Base-by-base conservation (phyloP, 2,888 invertebrate species). In the Prosopocoilus inquinatus region DNA sequence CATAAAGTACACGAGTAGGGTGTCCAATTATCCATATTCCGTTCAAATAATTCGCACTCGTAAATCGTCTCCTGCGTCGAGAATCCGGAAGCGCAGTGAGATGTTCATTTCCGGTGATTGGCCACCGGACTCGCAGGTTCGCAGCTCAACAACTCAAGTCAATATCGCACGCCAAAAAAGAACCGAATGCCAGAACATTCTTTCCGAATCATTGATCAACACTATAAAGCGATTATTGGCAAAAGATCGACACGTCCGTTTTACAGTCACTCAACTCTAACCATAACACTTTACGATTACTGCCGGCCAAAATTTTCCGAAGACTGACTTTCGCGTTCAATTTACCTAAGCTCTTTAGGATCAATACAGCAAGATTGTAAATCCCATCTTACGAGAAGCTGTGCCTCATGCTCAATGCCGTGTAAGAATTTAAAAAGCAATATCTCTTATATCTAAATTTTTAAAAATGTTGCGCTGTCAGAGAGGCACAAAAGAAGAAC, bases 91-190 rank as follows among this genome's bases (percentile, higher is more conserved):
- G 43, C 45, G 35, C 47, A 50, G 45, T 43, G 50, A 47, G 46
- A 56, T 59, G 38, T 59, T 56, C 59, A 59, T 59, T 59, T 59
- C 59, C 59, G 59, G 41, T 41, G 41, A 41, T 41, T 41, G 15
- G 41, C 16, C 41, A 16, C 41, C 41, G 16, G 41, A 41, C 41
- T 13, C 15, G 16, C 41, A 16, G 41, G 15, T 41, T 15, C 13
- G 41, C 41, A 41, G 16, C 41, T 41, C 41, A 41, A 13, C 41
- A 41, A 41, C 16, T 41, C 41, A 9, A 41, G 41, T 41, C 41
- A 16, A 41, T 41, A 41, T 41, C 41, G 15, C n/a, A 16, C 13
- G 16, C 15, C 41, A 41, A 41, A 41, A 28, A 41, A 41, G 41
- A 11, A 41, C 15, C 16, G 3, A 41, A 41, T 11, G 41, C 20